Evolutionary conservation across 2,113 vertebrate genomes (phyloP), one percentile per base, ranked within the genome.

Genomic region (Terrapene triunguis): DNA sequence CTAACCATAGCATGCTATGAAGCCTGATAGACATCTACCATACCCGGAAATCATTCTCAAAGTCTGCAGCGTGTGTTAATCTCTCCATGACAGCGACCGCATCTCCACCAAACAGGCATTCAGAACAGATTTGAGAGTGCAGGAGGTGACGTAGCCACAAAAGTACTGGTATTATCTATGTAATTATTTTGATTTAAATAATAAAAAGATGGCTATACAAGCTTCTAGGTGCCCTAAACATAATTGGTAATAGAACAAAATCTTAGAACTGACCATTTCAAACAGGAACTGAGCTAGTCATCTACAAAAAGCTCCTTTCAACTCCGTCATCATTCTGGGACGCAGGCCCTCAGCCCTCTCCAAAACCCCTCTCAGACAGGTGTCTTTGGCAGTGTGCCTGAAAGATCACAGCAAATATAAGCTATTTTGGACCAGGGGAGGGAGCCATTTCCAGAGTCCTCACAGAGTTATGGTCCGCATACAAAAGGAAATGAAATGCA

Each of bases 251-350:
- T 10, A 12, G 10, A 42, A 74, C 22, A 93, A 95, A 96, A 93
- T 72, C 59, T 42, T 80, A 92, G 54, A 88, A 84, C 74, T 10
- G 94, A 82, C 7, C 79, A 89, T 80, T 93, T 95, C 80, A 86
- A 80, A 90, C 78, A 72, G 22, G 85, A 92, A 79, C 48, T 82
- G 89, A 95, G 69, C 17, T 38, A 88, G 55, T 38, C 80, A 88
- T 93, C 22, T 42, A 88, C n/a, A 80, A 95, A 92, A 93, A 84
- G 62, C 55, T 62, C 44, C 62, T 93, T 95, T 97, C 85, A 96
- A 82, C 47, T 74, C 72, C 24, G 3, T 44, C 38, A 42, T 24
- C 38, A 24, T 25, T 74, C 38, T 22, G 22, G n/a, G 38, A 74
- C 1, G 21, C 72, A 12, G 12, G 44, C n/a, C 27, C 80, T 80